Conservation (phyloP, 2,888 invertebrate species). For the Tuta absoluta region DNA sequence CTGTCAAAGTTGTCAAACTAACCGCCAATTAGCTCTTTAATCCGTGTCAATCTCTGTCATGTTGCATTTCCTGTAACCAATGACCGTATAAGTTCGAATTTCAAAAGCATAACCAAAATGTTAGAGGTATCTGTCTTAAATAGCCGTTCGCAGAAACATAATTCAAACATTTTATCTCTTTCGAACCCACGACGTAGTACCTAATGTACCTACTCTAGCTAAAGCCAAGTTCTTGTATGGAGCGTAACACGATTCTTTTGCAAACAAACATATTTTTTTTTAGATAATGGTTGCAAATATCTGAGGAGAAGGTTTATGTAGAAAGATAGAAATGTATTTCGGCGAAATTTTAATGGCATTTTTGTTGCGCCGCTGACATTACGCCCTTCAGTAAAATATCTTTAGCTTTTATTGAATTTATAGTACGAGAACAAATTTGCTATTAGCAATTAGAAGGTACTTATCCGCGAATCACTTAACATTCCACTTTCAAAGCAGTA, state of each 20-base stretch:
- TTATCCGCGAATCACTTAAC: neutral
- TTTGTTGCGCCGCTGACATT: too few relatives aligned
- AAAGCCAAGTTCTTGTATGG: neutral
- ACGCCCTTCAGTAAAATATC: neutral
- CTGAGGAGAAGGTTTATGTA: neutral
- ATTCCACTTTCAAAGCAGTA: constrained; percentile 15
- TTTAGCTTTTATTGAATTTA: neutral
- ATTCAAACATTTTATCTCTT: neutral
- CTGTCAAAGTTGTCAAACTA: neutral
- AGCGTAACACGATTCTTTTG: neutral
- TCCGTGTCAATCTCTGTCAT: constrained; percentile 21
- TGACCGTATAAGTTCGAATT: constrained; percentile 15
- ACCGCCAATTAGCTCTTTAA: constrained; percentile 16
- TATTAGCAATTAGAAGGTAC: neutral
- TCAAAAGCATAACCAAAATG: constrained; percentile 14
- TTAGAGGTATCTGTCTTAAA: neutral
- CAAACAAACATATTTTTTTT: constrained; percentile 13
- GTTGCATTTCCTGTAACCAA: constrained; percentile 34
- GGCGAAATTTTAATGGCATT: neutral
- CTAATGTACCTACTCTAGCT: neutral
- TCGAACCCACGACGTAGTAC: neutral
- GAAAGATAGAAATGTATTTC: neutral
- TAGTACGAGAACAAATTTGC: too few relatives aligned
- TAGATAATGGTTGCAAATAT: constrained; percentile 14
- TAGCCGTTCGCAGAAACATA: neutral